Evolutionary conservation across 37 sponge, comb jelly and placozoan species (phyloP).

Genomic region (Halichondria panicea): DNA sequence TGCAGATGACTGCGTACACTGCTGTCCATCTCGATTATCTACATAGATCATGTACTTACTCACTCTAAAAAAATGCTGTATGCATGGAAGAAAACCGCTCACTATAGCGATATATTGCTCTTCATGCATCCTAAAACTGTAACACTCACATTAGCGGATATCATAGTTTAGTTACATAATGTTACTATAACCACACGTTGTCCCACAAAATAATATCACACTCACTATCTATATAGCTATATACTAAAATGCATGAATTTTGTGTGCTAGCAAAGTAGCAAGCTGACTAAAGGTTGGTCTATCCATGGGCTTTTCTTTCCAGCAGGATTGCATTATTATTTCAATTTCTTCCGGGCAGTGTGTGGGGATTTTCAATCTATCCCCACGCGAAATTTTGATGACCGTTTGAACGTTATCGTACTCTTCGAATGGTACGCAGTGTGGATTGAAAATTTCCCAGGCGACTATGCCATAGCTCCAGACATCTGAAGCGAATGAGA

Average conservation of each 20-base stretch:
- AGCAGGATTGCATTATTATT: neutral
- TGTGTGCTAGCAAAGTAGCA: too few species aligned
- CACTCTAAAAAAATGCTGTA: too few species aligned
- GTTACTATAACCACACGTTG: too few species aligned
- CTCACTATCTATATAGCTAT: too few species aligned
- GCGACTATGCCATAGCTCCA: neutral
- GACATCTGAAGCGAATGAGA: neutral
- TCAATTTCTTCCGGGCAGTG: neutral
- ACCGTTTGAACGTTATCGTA: neutral
- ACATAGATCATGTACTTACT: too few species aligned
- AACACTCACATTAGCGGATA: too few species aligned
- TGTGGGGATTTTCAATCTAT: neutral
- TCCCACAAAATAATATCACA: too few species aligned
- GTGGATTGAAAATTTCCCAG: neutral
- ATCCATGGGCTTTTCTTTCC: neutral
- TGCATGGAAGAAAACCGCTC: too few species aligned
- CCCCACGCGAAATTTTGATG: neutral
- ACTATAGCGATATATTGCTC: neutral
- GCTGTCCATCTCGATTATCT: neutral
- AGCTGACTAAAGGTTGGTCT: neutral
- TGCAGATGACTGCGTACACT: neutral
- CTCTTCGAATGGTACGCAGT: neutral
- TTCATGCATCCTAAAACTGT: too few species aligned
- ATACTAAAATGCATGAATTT: too few species aligned
- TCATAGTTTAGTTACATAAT: too few species aligned